phyloP scores from a whole-genome alignment of 2,797 vertebrate species.

The Meda fulgida region DNA sequence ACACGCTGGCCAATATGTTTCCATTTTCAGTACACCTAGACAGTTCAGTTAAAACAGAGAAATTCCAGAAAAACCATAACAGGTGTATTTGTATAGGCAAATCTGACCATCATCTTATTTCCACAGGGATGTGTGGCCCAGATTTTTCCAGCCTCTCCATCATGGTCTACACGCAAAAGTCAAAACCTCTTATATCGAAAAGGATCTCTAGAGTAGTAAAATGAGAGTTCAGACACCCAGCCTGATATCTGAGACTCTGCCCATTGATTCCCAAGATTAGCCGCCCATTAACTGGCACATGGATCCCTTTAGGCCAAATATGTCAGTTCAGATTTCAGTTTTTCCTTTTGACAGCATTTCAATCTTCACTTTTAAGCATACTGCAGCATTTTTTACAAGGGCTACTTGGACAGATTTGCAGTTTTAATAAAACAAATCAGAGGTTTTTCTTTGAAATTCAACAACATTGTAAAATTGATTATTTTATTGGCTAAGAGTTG shows the following conservation, averaged over 20 bases:
- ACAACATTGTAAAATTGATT: conserved; percentile 3
- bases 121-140: conserved; percentile 63
- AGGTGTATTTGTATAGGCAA: conserved; percentile 65
- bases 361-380: conserved; percentile 48
- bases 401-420: conserved; percentile 47
- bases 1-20: not conserved
- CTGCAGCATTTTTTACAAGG: conserved; percentile 33
- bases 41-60: conserved; percentile 35
- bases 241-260: conserved; percentile 52
- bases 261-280: conserved; percentile 51
- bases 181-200: conserved; percentile 65
- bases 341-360: conserved; percentile 50
- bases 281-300: conserved; percentile 45
- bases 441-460: conserved; percentile 27
- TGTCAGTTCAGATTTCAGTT: conserved; percentile 54
- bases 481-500: not conserved
- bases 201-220: conserved; percentile 60
- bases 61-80: conserved; percentile 59
- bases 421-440: conserved; percentile 45
- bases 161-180: conserved; percentile 65
- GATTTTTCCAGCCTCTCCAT: conserved; percentile 69
- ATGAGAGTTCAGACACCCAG: conserved; percentile 59
- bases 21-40: conserved; percentile 32
- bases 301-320: conserved; percentile 52
- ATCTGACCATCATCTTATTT: conserved; percentile 60